Base-by-base conservation (phyloP, 2,888 invertebrate genomes). In the Perizoma affinitatum region DNA sequence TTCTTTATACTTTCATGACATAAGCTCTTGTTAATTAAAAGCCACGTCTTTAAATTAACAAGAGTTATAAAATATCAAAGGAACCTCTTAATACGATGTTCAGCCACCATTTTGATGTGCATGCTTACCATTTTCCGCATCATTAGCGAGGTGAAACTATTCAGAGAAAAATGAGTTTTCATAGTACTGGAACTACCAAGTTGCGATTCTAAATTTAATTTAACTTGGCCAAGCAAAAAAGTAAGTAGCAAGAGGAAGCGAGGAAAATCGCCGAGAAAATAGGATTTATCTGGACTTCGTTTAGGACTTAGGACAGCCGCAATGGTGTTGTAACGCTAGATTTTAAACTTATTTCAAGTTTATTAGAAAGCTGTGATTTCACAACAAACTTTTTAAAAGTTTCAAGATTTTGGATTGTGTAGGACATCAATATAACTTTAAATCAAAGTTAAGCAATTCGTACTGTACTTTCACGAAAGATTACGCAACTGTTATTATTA, bases 71-170 rank as follows among this genome's bases (percentile, higher is more conserved):
- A 52, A 45, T 60, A 55, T 59, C 57, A 64, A 53, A 58, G 58
- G 55, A 46, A 36, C 10, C 43, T 44, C 50, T 48, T 22, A 54
- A 56, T 41, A 46, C 52, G 61, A 49, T 61, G 63, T 55, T 56
- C 56, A 56, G 45, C 6, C 50, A 10, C 46, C 46, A 50, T 61
- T 57, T 54, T 54, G 49, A 58, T 55, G 51, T 53, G 53, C 52
- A 56, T 22, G 22, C 22, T n/a, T 22, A 35, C 10, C 57, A 61
- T 65, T 67, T 69, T 69, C 67, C 66, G 55, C 63, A 54, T 65
- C 69, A 69, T 69, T 67, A 69, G 59, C 58, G 67, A 47, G n/a
- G 48, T 49, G 52, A 60, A 62, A 67, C 63, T 67, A 66, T 66
- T 66, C 61, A 66, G 40, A 51, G 57, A 57, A 66, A 67, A 67